phyloP scores from a whole-genome alignment of 1,140 invertebrate genomes.

The Eriocheir sinensis region DNA sequence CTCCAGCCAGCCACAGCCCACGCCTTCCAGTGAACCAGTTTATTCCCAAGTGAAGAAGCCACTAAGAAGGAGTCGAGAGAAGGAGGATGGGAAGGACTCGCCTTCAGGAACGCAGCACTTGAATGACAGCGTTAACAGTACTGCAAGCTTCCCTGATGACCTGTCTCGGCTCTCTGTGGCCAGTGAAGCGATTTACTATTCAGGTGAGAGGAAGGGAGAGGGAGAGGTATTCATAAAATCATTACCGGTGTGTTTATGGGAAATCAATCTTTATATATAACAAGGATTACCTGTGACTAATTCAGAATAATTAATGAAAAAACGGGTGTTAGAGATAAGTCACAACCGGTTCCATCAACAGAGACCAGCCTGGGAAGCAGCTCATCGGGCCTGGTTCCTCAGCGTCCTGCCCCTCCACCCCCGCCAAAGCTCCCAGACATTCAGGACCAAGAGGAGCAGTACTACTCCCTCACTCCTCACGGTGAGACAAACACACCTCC shows the following conservation, averaged over 20 bases:
- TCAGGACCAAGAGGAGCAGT: slow-evolving; percentile 58
- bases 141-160: slow-evolving; percentile 65
- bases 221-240: no score
- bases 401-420: slow-evolving; percentile 67
- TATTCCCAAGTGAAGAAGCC: slow-evolving; percentile 64
- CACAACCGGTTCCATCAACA: not conserved
- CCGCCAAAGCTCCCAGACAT: slow-evolving; percentile 53
- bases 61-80: not conserved
- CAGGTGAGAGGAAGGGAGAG: slow-evolving; percentile 51
- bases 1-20: not conserved
- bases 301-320: no score
- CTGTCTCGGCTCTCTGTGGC: slow-evolving; percentile 42
- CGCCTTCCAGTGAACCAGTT: slow-evolving; percentile 38
- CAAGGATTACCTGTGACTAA: no score
- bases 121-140: not conserved
- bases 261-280: no score
- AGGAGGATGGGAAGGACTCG: not conserved
- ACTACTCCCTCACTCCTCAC: slow-evolving; percentile 64
- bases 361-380: not conserved
- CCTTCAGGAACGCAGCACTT: no score
- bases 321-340: no score
- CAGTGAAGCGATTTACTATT: slow-evolving; percentile 56
- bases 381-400: slow-evolving; percentile 53
- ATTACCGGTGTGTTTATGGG: no score
- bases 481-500: slow-evolving; percentile 46